Base-by-base conservation (phyloP, 2,113 vertebrate genomes). In the Gobio gobio region DNA sequence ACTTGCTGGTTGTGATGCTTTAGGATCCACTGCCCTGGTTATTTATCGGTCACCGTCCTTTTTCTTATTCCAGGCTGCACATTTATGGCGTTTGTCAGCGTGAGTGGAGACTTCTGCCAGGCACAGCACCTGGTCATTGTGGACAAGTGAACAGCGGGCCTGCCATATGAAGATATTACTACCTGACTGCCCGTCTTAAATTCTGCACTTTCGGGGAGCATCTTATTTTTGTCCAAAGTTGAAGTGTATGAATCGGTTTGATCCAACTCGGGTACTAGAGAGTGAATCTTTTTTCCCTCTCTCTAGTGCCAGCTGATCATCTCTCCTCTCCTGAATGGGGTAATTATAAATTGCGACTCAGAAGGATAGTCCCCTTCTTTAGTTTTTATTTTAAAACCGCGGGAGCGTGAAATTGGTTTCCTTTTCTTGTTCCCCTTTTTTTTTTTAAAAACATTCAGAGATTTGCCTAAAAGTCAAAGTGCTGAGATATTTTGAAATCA, bases 61-160 rank as follows among this genome's bases (percentile, higher is more conserved):
- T 90, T 92, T 94, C 88, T 94, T 90, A 90, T 86, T 90, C 88
- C 91, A 93, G 94, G 96, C 93, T 95, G 94, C 95, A 97, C 96
- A 96, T 99, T 97, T 98, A 99, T 99, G 98, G 97, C 96, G 96
- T 97, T 99, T 96, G 95, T 96, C 96, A 97, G 96, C 22, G 92
- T 96, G 89, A 96, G 97, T 96, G 96, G 97, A 96, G 98, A 99
- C 88, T 99, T 98, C 95, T 99, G 97, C 97, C 97, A 98, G 96
- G 98, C 98, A 95, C 98, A 99, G 97, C 97, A 99, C 98, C 96
- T 96, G 94, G 89, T 93, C 94, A 96, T 97, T 85, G 96, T 98
- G 89, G 96, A 97, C 95, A 96, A 99, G 97, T 99, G 97, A 99
- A 96, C 93, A 86, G 91, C 85, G 88, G 85, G 92, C 86, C 83